These are phyloP conservation scores for Limnodromus scolopaceus DNA, from an alignment of 2,797 vertebrate species.

Conservation along the genomic window DNA sequence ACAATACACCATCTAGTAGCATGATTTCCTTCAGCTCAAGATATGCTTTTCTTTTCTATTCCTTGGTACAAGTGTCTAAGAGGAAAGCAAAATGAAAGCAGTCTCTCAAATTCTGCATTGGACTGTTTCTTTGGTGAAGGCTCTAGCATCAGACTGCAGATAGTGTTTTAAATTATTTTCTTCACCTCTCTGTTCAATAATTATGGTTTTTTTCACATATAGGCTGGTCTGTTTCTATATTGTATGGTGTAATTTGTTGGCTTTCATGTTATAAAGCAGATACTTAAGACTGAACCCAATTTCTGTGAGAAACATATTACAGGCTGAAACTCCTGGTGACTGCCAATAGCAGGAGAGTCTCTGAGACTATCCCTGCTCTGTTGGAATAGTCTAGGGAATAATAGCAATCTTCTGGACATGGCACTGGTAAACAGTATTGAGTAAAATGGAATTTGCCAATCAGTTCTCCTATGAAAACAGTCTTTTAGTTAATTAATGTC, in stretches of 20 bases:
- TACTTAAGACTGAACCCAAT: background rate
- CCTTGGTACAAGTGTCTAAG: background rate
- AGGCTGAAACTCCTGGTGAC: background rate
- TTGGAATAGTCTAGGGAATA: background rate
- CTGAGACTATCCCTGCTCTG: background rate
- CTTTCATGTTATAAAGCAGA: background rate
- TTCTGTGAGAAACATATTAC: background rate
- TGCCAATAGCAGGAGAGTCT: background rate
- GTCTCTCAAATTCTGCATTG: background rate
- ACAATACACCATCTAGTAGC: background rate
- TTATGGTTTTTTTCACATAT: background rate
- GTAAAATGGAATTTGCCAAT: constrained; percentile 38
- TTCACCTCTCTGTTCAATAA: background rate
- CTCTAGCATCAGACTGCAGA: background rate
- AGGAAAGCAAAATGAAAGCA: background rate
- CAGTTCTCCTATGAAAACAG: background rate
- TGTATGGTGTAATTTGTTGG: background rate
- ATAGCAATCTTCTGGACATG: background rate
- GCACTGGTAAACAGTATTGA: background rate
- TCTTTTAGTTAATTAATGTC: constrained; percentile 38
- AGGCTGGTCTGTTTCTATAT: background rate
- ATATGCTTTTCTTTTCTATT: background rate
- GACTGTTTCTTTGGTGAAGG: background rate
- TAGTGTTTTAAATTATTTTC: background rate
- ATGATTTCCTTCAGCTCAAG: background rate